These are phyloP conservation scores for Dorcus parallelipipedus DNA, from an alignment of 2,888 invertebrate genomes.

Conservation along the genomic window DNA sequence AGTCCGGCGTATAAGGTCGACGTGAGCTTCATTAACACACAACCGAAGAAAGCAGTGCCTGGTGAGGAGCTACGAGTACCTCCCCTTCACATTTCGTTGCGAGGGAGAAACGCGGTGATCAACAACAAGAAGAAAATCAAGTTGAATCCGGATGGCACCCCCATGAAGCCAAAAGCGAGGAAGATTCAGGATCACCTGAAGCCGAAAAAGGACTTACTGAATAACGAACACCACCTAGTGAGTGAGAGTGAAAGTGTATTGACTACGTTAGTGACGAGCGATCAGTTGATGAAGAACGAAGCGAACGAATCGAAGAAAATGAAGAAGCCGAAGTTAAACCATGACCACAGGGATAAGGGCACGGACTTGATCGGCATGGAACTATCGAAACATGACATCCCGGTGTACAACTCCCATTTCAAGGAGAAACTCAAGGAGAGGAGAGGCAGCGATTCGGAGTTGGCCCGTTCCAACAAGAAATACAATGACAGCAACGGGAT, in stretches of 20 bases:
- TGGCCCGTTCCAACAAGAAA: conserved; percentile 39
- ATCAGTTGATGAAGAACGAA: conserved; percentile 25
- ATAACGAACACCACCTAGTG: neutral
- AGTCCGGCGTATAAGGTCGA: conserved; percentile 78
- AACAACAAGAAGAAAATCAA: conserved; percentile 66
- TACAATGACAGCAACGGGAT: conserved; percentile 58
- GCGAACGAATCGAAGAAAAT: conserved; percentile 32
- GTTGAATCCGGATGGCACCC: conserved; percentile 36
- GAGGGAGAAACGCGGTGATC: conserved; percentile 82
- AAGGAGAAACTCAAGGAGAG: conserved; percentile 50
- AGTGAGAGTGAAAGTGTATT: conserved; percentile 2
- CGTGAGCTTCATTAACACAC: conserved; percentile 67
- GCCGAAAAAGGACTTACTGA: conserved; percentile 16
- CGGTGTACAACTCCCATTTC: conserved; percentile 26
- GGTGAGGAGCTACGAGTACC: conserved; percentile 78
- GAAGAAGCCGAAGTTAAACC: conserved; percentile 40
- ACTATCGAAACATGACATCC: conserved; percentile 11
- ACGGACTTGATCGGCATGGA: conserved; percentile 3
- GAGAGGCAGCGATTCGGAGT: conserved; percentile 54
- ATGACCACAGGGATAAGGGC: conserved; percentile 25
- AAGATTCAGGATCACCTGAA: conserved; percentile 34
- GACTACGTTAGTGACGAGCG: conserved; percentile 12
- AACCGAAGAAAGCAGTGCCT: conserved; percentile 46
- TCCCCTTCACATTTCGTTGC: conserved; percentile 81
- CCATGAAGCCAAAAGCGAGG: conserved; percentile 35